Evolutionary conservation across 2,113 vertebrate species (phyloP).

Genomic region (Chroicocephalus ridibundus): DNA sequence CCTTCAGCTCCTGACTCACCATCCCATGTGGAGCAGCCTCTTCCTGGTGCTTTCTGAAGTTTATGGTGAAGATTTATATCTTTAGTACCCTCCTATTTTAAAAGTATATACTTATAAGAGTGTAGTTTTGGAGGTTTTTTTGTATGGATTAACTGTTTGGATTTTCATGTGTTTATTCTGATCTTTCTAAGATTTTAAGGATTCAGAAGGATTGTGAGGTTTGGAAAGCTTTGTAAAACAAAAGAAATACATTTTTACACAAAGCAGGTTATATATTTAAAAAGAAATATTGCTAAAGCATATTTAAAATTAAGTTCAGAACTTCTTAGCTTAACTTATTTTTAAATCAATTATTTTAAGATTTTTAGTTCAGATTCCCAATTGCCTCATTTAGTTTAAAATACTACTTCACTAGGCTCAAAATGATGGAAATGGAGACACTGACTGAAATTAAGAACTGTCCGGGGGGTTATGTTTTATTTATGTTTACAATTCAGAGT

Average conservation of each 20-base stretch:
- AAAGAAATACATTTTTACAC: not conserved
- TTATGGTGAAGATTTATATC: not conserved
- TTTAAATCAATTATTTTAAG: not conserved
- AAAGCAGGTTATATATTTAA: not conserved
- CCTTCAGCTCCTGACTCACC: not conserved
- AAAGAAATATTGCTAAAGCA: not conserved
- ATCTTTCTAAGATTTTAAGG: not conserved
- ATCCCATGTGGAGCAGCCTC: not conserved
- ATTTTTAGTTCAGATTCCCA: not conserved
- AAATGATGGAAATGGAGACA: not conserved
- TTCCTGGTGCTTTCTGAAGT: not conserved
- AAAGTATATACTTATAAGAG: not conserved
- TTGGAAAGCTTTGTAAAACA: not conserved
- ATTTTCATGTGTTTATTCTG: not conserved
- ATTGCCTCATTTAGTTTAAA: not conserved
- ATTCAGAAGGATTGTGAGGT: not conserved
- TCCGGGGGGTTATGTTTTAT: not conserved
- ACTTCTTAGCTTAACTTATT: not conserved
- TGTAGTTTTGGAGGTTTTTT: not conserved
- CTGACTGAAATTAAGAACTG: not conserved
- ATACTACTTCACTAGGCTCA: not conserved
- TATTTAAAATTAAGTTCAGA: not conserved
- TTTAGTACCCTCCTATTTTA: not conserved
- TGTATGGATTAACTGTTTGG: too few relatives aligned
- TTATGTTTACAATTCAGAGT: not conserved